These are phyloP conservation scores for Drosophila pruinosa DNA, from an alignment of 1,140 invertebrate genomes.

Conservation along the genomic window DNA sequence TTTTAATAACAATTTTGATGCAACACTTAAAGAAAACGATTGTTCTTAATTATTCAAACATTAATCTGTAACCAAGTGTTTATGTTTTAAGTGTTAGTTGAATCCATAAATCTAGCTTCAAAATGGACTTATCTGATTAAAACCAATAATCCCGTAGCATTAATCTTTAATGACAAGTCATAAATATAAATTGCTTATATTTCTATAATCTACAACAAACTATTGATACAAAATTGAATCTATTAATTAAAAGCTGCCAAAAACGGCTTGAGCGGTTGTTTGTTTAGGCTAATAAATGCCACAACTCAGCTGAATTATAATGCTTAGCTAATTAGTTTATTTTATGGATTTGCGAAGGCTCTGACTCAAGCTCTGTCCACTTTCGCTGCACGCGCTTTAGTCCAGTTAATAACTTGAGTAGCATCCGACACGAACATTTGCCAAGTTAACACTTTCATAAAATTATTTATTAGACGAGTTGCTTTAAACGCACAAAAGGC, in stretches of 20 bases:
- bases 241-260: slow-evolving; percentile 21
- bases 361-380: not conserved
- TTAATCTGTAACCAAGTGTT: too few relatives aligned
- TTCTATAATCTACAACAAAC: not conserved
- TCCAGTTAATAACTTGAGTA: slow-evolving; percentile 56
- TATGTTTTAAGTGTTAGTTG: too few relatives aligned
- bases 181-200: not conserved
- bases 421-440: slow-evolving; percentile 51
- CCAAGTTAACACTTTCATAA: slow-evolving; percentile 79
- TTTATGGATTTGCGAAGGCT: slow-evolving; percentile 40
- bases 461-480: slow-evolving; percentile 70
- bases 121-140: too few relatives aligned
- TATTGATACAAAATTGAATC: not conserved
- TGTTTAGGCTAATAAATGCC: slow-evolving; percentile 23
- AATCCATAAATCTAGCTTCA: too few relatives aligned
- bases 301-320: slow-evolving; percentile 36
- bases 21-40: too few relatives aligned
- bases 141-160: too few relatives aligned
- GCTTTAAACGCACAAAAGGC: slow-evolving; percentile 38
- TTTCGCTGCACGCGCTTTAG: not conserved
- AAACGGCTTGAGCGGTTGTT: slow-evolving; percentile 5
- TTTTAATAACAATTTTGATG: too few relatives aligned
- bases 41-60: too few relatives aligned
- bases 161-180: not conserved
- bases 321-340: slow-evolving; percentile 70